phyloP scores from a whole-genome alignment of 2,113 vertebrate genomes.

The Boleophthalmus pectinirostris region DNA sequence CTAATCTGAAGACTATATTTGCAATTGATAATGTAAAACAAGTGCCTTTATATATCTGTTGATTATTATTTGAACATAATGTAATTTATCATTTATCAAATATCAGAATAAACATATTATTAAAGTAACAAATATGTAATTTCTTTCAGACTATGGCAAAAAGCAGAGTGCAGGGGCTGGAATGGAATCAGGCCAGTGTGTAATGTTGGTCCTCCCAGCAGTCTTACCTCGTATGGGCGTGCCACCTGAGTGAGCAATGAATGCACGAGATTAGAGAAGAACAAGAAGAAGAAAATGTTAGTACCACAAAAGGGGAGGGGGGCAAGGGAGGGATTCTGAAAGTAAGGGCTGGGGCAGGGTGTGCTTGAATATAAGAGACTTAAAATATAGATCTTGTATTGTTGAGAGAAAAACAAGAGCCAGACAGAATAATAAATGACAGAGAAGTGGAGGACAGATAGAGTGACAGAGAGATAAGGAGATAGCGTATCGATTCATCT shows the following conservation, averaged over 20 bases:
- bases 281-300: constrained; percentile 81
- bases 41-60: too few species aligned
- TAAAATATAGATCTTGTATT: constrained; percentile 57
- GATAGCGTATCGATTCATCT: constrained; percentile 64
- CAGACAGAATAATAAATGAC: constrained; percentile 61
- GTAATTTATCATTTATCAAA: too few species aligned
- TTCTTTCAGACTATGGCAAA: constrained; percentile 55
- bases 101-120: too few species aligned
- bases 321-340: constrained; percentile 37
- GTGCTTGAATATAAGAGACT: constrained; percentile 58
- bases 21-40: too few species aligned
- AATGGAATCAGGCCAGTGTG: constrained; percentile 72
- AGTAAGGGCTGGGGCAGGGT: not conserved
- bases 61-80: too few species aligned
- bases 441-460: constrained; percentile 59
- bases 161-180: constrained; percentile 61
- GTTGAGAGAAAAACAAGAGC: constrained; percentile 38
- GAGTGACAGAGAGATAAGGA: constrained; percentile 61
- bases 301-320: constrained; percentile 61
- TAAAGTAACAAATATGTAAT: constrained; percentile 12
- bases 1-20: too few species aligned
- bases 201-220: constrained; percentile 73
- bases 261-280: constrained; percentile 80
- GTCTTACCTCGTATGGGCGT: constrained; percentile 80
- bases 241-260: constrained; percentile 80